These are phyloP conservation scores for Pteropus rufus DNA, from an alignment of 2,797 vertebrate species.

Conservation along the genomic window DNA sequence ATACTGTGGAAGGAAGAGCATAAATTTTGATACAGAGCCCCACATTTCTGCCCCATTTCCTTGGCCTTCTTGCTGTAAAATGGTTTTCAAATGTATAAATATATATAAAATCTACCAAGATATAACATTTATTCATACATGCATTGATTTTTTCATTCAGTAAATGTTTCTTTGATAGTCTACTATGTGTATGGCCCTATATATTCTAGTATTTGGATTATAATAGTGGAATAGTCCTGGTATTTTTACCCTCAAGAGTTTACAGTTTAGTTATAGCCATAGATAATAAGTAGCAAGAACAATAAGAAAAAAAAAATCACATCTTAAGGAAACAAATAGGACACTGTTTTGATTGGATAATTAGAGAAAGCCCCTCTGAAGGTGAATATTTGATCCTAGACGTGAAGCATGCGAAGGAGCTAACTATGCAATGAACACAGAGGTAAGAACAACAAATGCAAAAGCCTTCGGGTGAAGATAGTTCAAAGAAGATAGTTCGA, in stretches of 20 bases:
- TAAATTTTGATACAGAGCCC: background rate
- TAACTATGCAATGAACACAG: background rate
- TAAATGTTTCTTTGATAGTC: background rate
- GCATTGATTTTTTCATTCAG: slow-evolving; percentile 15
- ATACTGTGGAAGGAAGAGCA: background rate
- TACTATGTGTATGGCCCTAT: background rate
- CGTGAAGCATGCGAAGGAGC: background rate
- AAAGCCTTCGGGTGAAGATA: background rate
- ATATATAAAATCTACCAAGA: background rate
- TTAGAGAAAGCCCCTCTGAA: background rate
- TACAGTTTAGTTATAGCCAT: background rate
- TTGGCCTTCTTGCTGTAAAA: background rate
- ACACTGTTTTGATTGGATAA: background rate
- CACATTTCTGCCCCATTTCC: background rate
- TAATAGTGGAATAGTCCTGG: background rate
- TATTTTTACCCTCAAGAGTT: background rate
- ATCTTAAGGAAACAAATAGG: background rate
- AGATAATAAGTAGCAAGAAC: background rate
- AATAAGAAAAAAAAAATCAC: background rate
- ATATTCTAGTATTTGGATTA: background rate
- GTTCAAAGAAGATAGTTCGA: background rate
- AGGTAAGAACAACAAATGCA: background rate
- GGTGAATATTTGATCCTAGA: background rate
- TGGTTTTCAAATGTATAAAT: background rate
- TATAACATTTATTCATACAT: background rate